A percentile compares a stretch with the other conserved stretches of the same genome.
Evolutionary conservation across 2,888 invertebrate species (phyloP).

Genomic region (Drosophila pseudotalamancana): DNA sequence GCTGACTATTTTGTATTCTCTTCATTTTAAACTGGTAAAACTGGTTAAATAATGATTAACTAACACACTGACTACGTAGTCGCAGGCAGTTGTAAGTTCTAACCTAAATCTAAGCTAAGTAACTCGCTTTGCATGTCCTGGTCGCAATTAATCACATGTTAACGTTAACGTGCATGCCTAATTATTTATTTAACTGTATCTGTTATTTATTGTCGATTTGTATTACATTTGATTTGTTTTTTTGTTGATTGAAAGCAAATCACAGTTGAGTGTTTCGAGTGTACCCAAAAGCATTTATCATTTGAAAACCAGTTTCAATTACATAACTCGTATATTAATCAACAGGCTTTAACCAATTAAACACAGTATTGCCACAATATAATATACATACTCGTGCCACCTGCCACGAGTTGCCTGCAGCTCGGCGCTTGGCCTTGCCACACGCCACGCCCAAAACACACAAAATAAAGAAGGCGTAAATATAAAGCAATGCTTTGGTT

Average conservation of each 20-base stretch:
- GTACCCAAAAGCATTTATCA: constrained; percentile 43
- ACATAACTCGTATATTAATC: constrained; percentile 46
- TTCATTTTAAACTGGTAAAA: constrained; percentile 9
- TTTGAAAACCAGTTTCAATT: constrained; percentile 46
- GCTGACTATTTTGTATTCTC: constrained; percentile 19
- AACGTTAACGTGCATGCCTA: constrained; percentile 30
- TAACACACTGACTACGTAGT: constrained; percentile 64
- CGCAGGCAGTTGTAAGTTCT: constrained; percentile 82
- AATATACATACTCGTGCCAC: constrained; percentile 4
- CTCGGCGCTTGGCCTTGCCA: constrained; percentile 37
- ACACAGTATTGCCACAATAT: constrained; percentile 4
- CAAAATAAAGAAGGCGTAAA: neutral
- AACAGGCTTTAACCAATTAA: constrained; percentile 46
- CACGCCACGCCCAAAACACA: constrained; percentile 27
- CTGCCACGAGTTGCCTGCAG: constrained; percentile 3
- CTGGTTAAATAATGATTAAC: constrained; percentile 5
- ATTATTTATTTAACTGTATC: constrained; percentile 6
- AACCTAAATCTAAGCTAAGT: constrained; percentile 28
- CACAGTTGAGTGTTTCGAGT: constrained; percentile 80
- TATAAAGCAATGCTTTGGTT: constrained; percentile 67
- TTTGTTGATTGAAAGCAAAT: constrained; percentile 72
- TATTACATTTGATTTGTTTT: constrained; percentile 38
- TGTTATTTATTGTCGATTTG: constrained; percentile 14
- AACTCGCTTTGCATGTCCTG: constrained; percentile 49
- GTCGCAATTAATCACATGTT: constrained; percentile 13